Conservation (phyloP, 2,113 vertebrate genomes). For the Lamprologus speciosus region DNA sequence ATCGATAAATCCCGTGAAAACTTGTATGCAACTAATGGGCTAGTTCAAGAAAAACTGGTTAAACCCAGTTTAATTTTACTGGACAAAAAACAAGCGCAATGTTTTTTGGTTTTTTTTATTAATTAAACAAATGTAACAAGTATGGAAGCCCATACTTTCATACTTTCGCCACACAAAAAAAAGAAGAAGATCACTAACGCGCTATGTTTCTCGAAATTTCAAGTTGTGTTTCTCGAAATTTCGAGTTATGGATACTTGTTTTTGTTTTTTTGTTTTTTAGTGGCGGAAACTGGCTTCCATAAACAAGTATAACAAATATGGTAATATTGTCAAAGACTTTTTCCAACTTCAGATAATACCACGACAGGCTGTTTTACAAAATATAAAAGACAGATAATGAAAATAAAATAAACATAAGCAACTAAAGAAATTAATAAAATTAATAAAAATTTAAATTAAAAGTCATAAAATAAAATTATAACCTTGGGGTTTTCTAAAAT, state of each 20-base stretch:
- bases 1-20: not conserved
- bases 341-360: not conserved
- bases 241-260: not conserved
- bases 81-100: not conserved
- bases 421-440: not conserved
- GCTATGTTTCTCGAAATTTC: not conserved
- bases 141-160: not conserved
- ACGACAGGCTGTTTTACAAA: not conserved
- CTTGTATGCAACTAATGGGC: not conserved
- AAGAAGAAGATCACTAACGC: not conserved
- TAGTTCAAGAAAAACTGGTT: not conserved
- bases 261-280: not conserved
- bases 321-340: not conserved
- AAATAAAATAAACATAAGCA: not conserved
- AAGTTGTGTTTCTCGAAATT: accelerated
- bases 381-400: not conserved
- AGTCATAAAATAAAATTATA: not conserved
- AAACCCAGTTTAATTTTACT: not conserved
- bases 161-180: not conserved
- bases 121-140: not conserved
- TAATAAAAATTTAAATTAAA: not conserved
- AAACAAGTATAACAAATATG: not conserved
- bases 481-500: not conserved
- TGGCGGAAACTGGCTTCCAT: not conserved
- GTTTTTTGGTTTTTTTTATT: not conserved